Evolutionary conservation across 2,888 invertebrate species (phyloP).

Genomic region (Onchidella celtica): DNA sequence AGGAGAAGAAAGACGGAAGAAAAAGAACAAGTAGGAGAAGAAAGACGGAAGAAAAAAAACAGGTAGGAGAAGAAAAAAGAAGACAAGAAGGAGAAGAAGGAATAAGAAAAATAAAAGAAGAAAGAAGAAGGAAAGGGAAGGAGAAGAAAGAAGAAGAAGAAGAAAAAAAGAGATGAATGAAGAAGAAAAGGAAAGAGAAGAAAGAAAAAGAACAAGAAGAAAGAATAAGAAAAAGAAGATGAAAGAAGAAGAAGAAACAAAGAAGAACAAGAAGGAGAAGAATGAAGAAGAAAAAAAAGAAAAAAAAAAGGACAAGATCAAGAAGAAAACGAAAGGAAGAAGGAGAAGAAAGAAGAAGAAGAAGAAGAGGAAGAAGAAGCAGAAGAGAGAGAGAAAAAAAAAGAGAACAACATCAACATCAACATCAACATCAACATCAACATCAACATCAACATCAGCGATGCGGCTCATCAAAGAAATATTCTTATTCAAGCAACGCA

Average conservation of each 20-base stretch:
- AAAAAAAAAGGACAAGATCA: slow-evolving; percentile 2
- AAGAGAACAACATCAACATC: not conserved
- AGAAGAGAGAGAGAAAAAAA: not conserved
- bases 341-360: not conserved
- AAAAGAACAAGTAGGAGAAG: too few species aligned
- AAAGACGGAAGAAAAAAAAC: too few species aligned
- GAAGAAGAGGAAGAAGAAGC: not conserved
- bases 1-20: too few species aligned
- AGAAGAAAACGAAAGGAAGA: not conserved
- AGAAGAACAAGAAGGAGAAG: too few species aligned
- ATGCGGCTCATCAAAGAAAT: too few species aligned
- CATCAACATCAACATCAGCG: too few species aligned
- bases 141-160: slow-evolving; percentile 1
- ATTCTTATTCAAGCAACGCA: too few species aligned
- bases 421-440: not conserved
- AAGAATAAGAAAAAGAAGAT: not conserved
- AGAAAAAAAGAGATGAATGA: not conserved
- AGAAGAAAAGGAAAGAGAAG: not conserved
- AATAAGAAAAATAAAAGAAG: slow-evolving; percentile 9
- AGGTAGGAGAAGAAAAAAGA: too few species aligned
- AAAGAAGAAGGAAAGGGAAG: not conserved
- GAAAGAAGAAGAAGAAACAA: not conserved
- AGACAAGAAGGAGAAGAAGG: not conserved
- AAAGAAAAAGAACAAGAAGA: not conserved
- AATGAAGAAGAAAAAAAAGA: not conserved